Conservation (phyloP, 2,797 vertebrate species). For the Propithecus deckenii region DNA sequence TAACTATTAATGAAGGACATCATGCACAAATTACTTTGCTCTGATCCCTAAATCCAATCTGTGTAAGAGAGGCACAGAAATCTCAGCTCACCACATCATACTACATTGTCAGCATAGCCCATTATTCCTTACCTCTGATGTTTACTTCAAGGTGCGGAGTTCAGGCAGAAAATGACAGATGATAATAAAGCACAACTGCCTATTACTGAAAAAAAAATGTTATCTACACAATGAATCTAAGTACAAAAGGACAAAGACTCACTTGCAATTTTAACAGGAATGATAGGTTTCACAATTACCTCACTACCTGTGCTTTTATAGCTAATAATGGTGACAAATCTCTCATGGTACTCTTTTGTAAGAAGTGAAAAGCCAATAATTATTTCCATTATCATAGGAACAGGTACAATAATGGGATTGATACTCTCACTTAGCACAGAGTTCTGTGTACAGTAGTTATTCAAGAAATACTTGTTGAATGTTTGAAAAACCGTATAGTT, state of each 20-base stretch:
- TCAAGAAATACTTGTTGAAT: background rate
- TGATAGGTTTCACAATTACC: background rate
- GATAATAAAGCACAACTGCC: background rate
- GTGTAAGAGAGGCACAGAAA: background rate
- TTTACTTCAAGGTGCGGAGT: slow-evolving; percentile 20
- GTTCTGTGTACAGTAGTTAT: background rate
- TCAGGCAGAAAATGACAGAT: slow-evolving; percentile 8
- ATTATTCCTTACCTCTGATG: background rate
- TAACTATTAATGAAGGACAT: slow-evolving; percentile 52
- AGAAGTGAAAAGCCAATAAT: slow-evolving; percentile 14
- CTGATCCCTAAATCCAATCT: slow-evolving; percentile 42
- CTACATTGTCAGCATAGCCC: background rate
- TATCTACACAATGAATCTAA: background rate
- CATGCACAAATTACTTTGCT: background rate
- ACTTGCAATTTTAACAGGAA: slow-evolving; percentile 15
- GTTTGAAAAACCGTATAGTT: background rate
- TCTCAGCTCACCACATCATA: background rate
- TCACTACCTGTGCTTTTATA: background rate
- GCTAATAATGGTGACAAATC: background rate
- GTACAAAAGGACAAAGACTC: background rate
- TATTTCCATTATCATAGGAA: background rate
- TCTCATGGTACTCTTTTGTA: background rate
- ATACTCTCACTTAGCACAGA: background rate
- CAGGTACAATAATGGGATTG: background rate
- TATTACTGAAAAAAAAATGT: background rate